phyloP scores from a whole-genome alignment of 2,888 invertebrate genomes.

The Hololepta plana region DNA sequence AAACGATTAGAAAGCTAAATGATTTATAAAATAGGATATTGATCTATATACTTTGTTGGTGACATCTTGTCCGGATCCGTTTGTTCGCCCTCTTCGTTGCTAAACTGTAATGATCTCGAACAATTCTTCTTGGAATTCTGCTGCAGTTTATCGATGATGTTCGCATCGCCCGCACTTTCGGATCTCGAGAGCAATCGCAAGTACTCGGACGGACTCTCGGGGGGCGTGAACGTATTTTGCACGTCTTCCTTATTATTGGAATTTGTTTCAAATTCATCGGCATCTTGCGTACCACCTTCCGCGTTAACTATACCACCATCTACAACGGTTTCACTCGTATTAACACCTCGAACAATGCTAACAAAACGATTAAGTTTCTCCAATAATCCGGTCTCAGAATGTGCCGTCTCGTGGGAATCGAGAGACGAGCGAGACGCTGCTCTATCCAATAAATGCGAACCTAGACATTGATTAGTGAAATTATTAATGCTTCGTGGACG shows the following conservation, averaged over 20 bases:
- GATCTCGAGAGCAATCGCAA: slow-evolving; percentile 41
- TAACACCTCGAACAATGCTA: slow-evolving; percentile 37
- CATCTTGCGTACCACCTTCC: not conserved
- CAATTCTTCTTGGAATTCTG: slow-evolving; percentile 31
- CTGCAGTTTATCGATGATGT: slow-evolving; percentile 52
- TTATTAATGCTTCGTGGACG: too few species aligned
- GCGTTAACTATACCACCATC: not conserved
- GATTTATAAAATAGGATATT: too few species aligned
- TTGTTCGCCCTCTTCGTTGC: slow-evolving; percentile 28
- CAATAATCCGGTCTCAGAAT: too few species aligned
- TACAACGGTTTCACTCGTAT: slow-evolving; percentile 4
- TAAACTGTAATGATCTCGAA: slow-evolving; percentile 36
- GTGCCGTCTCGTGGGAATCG: slow-evolving; percentile 26
- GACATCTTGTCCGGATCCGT: slow-evolving; percentile 9
- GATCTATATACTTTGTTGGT: slow-evolving; percentile 9
- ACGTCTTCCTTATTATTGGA: too few species aligned
- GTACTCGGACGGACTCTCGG: slow-evolving; percentile 41
- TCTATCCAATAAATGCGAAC: slow-evolving; percentile 21
- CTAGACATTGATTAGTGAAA: slow-evolving; percentile 9
- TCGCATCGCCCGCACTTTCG: slow-evolving; percentile 64
- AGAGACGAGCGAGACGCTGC: slow-evolving; percentile 24
- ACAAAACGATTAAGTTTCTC: slow-evolving; percentile 39
- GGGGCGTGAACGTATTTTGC: slow-evolving; percentile 21
- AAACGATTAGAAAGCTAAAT: not conserved
- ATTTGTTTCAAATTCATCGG: slow-evolving; percentile 9